Conservation (phyloP, 2,113 vertebrate species). For the Callaeas wilsoni region DNA sequence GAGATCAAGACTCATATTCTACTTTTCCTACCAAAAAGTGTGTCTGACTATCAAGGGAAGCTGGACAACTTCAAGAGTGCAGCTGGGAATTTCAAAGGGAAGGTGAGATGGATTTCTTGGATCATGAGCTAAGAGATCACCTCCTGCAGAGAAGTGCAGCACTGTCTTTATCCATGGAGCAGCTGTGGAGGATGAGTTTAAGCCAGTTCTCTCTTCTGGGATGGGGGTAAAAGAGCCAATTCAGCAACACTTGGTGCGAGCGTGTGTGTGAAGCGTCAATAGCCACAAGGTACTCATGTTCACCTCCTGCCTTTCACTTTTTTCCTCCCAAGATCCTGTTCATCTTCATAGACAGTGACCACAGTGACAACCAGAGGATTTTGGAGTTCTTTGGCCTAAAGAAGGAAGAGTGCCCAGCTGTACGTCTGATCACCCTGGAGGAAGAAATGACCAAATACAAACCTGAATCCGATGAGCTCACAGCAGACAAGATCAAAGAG, state of each 20-base stretch:
- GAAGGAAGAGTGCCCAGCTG: constrained; percentile 94
- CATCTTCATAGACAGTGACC: constrained; percentile 97
- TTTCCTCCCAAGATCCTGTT: constrained; percentile 87
- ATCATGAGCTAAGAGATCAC: not conserved
- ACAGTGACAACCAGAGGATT: constrained; percentile 94
- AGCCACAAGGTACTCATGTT: not conserved
- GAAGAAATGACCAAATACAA: constrained; percentile 99
- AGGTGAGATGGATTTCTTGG: constrained; percentile 70
- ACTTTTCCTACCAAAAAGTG: constrained; percentile 89
- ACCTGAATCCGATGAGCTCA: constrained; percentile 82
- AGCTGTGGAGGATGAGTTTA: not conserved
- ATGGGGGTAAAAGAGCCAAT: not conserved
- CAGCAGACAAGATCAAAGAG: constrained; percentile 80
- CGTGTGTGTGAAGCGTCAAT: fast-evolving
- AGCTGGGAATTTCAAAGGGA: constrained; percentile 87
- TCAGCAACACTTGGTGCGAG: fast-evolving
- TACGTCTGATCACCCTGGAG: constrained; percentile 95
- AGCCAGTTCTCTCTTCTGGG: not conserved
- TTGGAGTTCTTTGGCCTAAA: constrained; percentile 97
- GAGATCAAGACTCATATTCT: constrained; percentile 98
- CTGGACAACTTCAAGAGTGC: constrained; percentile 90
- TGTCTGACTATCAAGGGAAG: constrained; percentile 84
- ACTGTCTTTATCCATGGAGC: not conserved
- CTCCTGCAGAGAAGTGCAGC: not conserved
- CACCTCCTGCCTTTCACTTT: not conserved